A percentile compares a stretch with the other conserved stretches of the same genome.
phyloP scores from a whole-genome alignment of 2,113 vertebrate species.

The Tragelaphus imberbis region DNA sequence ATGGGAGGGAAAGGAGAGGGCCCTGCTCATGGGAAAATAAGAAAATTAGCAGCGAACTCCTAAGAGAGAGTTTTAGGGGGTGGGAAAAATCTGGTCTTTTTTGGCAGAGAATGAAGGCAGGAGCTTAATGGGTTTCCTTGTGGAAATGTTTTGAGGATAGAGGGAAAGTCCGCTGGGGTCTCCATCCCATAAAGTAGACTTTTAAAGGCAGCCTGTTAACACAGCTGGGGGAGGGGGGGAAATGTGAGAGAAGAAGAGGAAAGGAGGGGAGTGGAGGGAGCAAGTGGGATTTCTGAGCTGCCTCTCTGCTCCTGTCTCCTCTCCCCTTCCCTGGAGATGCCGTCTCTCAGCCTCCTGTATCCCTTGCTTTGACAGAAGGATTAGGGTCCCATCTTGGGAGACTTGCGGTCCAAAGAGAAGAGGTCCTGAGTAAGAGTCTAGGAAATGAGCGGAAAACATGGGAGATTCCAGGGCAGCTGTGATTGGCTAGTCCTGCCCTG shows the following conservation, averaged over 20 bases:
- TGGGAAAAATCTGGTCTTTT: slow-evolving; percentile 64
- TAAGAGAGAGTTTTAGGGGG: slow-evolving; percentile 45
- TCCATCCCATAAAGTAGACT: slow-evolving; percentile 62
- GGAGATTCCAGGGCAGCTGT: not conserved
- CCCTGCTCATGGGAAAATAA: slow-evolving; percentile 12
- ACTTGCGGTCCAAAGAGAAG: not conserved
- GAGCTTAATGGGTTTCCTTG: slow-evolving; percentile 65
- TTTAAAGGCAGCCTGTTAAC: slow-evolving; percentile 60
- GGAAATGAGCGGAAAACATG: not conserved
- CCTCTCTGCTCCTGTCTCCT: not conserved
- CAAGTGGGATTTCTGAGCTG: not conserved
- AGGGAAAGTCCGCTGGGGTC: slow-evolving; percentile 62
- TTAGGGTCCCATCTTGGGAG: not conserved
- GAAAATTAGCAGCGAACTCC: slow-evolving; percentile 33
- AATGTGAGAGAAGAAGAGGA: not conserved
- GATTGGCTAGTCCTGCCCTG: not conserved
- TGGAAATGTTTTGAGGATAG: slow-evolving; percentile 59
- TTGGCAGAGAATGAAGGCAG: slow-evolving; percentile 67
- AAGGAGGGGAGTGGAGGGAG: not conserved
- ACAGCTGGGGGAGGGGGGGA: not conserved
- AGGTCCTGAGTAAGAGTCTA: not conserved
- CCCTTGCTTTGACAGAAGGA: not conserved
- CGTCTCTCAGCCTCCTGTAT: not conserved
- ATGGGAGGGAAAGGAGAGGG: not conserved
- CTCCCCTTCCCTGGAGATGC: not conserved